Evolutionary conservation across 2,797 vertebrate genomes (phyloP).

Genomic region (Gymnothorax reevesii): DNA sequence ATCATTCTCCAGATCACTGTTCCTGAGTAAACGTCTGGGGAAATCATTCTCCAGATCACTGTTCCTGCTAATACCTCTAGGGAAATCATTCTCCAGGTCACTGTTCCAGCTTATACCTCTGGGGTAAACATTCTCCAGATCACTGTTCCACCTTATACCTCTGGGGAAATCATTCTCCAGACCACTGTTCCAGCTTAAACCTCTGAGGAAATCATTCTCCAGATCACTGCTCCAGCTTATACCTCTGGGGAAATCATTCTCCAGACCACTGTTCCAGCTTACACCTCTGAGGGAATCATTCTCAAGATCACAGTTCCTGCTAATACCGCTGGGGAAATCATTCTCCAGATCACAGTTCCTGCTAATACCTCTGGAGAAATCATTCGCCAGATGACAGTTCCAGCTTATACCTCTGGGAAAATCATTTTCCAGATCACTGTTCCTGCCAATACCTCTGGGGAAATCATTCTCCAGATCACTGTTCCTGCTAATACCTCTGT

Average conservation of each 20-base stretch:
- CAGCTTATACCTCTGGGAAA: no score
- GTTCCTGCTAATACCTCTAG: slow-evolving; percentile 76
- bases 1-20: neutral
- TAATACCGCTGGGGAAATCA: slow-evolving; percentile 68
- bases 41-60: slow-evolving; percentile 90
- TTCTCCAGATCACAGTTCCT: slow-evolving; percentile 81
- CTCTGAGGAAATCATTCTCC: slow-evolving; percentile 68
- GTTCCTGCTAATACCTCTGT: no score
- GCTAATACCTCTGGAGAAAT: no score
- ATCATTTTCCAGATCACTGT: no score
- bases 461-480: no score
- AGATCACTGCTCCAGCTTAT: neutral
- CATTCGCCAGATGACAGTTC: no score
- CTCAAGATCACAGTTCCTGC: slow-evolving; percentile 81
- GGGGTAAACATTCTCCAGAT: slow-evolving; percentile 50
- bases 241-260: slow-evolving; percentile 77
- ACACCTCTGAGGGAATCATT: slow-evolving; percentile 90
- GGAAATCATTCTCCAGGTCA: slow-evolving; percentile 38
- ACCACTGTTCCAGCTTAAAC: slow-evolving; percentile 60
- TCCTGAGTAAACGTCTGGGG: slow-evolving; percentile 76
- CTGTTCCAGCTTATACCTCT: slow-evolving; percentile 74
- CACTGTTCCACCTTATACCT: slow-evolving; percentile 69
- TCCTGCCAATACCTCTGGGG: no score
- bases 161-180: slow-evolving; percentile 60
- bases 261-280: neutral